Evolutionary conservation across 2,888 invertebrate species (phyloP).

Genomic region (Cheilosia pagana): DNA sequence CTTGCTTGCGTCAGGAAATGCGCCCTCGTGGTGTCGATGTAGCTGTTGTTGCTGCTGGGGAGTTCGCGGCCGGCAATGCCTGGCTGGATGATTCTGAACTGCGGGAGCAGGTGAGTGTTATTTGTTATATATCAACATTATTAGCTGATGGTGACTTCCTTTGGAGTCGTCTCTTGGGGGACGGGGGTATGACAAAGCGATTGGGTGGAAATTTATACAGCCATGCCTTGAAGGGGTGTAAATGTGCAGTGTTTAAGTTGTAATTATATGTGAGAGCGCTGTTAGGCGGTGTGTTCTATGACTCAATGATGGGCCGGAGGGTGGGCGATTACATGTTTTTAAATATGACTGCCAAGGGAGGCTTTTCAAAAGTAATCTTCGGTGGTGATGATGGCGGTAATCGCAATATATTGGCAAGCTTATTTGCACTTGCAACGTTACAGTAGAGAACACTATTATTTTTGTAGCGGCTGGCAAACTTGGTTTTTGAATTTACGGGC

Average conservation of each 20-base stretch:
- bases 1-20: conserved; percentile 91
- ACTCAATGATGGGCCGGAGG: conserved; percentile 18
- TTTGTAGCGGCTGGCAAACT: background rate
- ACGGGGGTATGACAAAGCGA: background rate
- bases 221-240: background rate
- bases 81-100: conserved; percentile 89
- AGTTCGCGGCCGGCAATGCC: conserved; percentile 91
- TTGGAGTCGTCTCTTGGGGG: conserved; percentile 1
- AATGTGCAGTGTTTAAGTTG: conserved; percentile 17
- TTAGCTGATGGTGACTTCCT: conserved; percentile 43
- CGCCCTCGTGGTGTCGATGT: conserved; percentile 92
- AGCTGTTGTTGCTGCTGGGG: conserved; percentile 92
- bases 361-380: conserved; percentile 6
- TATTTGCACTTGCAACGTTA: background rate
- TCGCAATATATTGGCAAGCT: conserved; percentile 19
- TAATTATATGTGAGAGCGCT: conserved; percentile 29
- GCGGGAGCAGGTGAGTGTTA: conserved; percentile 85
- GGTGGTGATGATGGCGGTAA: conserved; percentile 1
- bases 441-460: background rate
- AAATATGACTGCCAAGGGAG: conserved; percentile 15
- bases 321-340: conserved; percentile 22
- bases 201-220: background rate
- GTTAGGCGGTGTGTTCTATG: background rate
- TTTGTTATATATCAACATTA: conserved; percentile 65
- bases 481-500: background rate